These are phyloP conservation scores for Rhamphomyia laevipes DNA, from an alignment of 2,888 invertebrate genomes.

Conservation along the genomic window DNA sequence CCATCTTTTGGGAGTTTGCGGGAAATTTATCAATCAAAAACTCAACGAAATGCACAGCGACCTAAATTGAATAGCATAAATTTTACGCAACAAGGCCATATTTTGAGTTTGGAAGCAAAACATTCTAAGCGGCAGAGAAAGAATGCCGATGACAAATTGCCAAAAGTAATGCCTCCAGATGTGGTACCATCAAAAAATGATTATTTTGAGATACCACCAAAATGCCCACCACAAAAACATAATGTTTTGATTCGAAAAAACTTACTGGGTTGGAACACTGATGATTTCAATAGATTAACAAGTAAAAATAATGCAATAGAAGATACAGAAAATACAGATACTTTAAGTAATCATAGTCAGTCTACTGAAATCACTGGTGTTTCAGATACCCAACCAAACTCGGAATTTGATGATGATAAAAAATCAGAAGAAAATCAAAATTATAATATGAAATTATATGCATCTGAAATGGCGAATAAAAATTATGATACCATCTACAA, in stretches of 20 bases:
- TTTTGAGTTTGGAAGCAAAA: constrained; percentile 58
- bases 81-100: constrained; percentile 39
- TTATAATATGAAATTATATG: neutral
- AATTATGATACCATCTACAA: neutral
- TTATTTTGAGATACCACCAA: constrained; percentile 10
- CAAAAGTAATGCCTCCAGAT: constrained; percentile 48
- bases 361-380: constrained; percentile 35
- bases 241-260: constrained; percentile 43
- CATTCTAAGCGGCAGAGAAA: constrained; percentile 60
- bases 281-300: constrained; percentile 16
- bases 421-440: neutral
- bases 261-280: constrained; percentile 51
- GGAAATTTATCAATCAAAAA: constrained; percentile 59
- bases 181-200: constrained; percentile 44
- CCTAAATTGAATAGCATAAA: constrained; percentile 27
- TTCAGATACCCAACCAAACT: constrained; percentile 26
- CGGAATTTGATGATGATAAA: constrained; percentile 15
- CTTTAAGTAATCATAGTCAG: constrained; percentile 32
- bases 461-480: neutral
- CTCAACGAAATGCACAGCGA: constrained; percentile 37
- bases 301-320: constrained; percentile 1
- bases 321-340: constrained; percentile 10
- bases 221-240: constrained; percentile 6
- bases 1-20: constrained; percentile 53
- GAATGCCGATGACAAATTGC: constrained; percentile 15